Evolutionary conservation across 2,797 vertebrate species (phyloP).

Genomic region (Zenarchopterus dispar): DNA sequence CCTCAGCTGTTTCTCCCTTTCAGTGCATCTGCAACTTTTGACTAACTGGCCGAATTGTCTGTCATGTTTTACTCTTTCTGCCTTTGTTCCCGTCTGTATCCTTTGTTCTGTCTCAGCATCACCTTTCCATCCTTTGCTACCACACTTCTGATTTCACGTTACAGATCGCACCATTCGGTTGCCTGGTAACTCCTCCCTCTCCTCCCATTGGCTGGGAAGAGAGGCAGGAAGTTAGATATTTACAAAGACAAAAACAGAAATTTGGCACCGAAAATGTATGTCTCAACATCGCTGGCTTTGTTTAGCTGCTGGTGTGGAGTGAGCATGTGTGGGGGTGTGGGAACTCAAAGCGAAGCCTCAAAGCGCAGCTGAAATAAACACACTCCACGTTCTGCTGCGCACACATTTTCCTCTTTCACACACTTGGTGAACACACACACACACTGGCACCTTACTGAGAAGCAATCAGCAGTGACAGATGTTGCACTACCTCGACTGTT

Average conservation of each 20-base stretch:
- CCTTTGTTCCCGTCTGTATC: not conserved
- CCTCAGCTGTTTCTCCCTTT: constrained; percentile 48
- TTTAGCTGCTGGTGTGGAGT: constrained; percentile 73
- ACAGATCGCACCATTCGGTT: constrained; percentile 36
- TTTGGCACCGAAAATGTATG: constrained; percentile 53
- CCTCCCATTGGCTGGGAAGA: constrained; percentile 53
- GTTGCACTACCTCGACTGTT: constrained; percentile 61
- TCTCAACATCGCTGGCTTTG: constrained; percentile 63
- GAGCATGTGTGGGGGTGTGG: constrained; percentile 65
- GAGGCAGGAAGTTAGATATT: constrained; percentile 62
- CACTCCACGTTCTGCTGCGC: constrained; percentile 42
- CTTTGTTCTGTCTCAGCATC: constrained; percentile 9
- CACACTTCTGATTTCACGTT: constrained; percentile 17
- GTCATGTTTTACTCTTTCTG: constrained; percentile 9
- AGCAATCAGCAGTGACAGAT: constrained; percentile 66
- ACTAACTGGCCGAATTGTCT: constrained; percentile 2
- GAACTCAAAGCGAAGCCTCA: constrained; percentile 66
- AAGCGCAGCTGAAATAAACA: constrained; percentile 71
- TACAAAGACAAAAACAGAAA: constrained; percentile 53
- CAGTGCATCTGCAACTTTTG: constrained; percentile 15
- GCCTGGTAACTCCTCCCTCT: constrained; percentile 47
- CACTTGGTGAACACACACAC: constrained; percentile 58
- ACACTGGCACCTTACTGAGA: constrained; percentile 56
- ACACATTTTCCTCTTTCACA: constrained; percentile 55
- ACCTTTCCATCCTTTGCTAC: constrained; percentile 8